Evolutionary conservation across 2,113 vertebrate genomes (phyloP).

Genomic region (Myotis lucifugus): DNA sequence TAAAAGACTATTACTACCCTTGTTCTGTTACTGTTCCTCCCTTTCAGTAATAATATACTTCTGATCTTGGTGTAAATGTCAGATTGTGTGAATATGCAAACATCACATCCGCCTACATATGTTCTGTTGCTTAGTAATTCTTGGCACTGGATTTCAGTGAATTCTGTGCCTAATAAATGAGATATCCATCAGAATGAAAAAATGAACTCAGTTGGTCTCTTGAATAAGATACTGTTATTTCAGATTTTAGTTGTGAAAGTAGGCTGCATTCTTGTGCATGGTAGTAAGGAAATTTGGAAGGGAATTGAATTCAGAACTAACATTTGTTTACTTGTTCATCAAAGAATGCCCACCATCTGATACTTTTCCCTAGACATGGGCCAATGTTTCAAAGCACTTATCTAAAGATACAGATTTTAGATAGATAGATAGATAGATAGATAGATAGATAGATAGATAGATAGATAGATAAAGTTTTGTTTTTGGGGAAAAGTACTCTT

Average conservation of each 20-base stretch:
- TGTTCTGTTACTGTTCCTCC: constrained; percentile 69
- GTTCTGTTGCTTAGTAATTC: constrained; percentile 84
- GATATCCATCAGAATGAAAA: constrained; percentile 81
- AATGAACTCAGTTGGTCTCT: constrained; percentile 68
- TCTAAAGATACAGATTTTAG: constrained; percentile 1
- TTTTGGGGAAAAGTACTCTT: constrained; percentile 27
- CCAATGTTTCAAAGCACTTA: background rate
- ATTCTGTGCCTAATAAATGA: constrained; percentile 79
- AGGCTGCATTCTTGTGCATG: constrained; percentile 27
- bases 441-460: too few species aligned
- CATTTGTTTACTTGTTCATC: constrained; percentile 14
- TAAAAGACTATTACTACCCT: constrained; percentile 72
- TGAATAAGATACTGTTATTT: constrained; percentile 58
- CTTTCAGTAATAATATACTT: constrained; percentile 77
- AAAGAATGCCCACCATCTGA: background rate
- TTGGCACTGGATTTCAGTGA: constrained; percentile 74
- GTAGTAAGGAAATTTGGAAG: constrained; percentile 44
- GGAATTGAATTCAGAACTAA: constrained; percentile 35
- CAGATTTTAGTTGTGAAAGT: constrained; percentile 64
- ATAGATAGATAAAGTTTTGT: background rate
- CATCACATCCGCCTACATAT: constrained; percentile 83
- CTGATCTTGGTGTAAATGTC: constrained; percentile 84
- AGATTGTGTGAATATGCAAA: constrained; percentile 85
- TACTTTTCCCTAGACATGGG: background rate
- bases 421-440: background rate